Evolutionary conservation across 2,888 invertebrate species (phyloP), one percentile per base, ranked within the genome.

Genomic region (Bimastos eiseni): DNA sequence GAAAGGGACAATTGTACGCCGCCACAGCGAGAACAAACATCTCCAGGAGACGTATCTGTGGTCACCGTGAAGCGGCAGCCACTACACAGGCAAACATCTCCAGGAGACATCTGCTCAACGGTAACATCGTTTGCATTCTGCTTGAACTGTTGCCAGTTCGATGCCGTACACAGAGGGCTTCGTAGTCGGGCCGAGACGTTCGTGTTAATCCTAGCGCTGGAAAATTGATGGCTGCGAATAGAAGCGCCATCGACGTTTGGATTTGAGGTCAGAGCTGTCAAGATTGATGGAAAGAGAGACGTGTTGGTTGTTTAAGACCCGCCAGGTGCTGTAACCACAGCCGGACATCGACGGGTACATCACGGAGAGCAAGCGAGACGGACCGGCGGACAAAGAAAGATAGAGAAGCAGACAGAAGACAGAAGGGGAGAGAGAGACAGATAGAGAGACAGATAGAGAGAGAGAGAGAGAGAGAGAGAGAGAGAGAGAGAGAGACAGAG

Each of bases 21-120:
- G n/a, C 70, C 70, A n/a, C n/a, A n/a, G n/a, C 70, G 70, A 70
- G 70, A 70, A n/a, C 70, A 70, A 70, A 70, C 70, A 70, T 70
- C n/a, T 70, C 30, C 11, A 70, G 70, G 30, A 70, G 30, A 70
- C 70, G 70, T 70, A 70, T 70, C 70, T 30, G 70, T 70, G 11
- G 70, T n/a, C 70, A 70, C 70, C 70, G 70, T 30, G 70, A 4
- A n/a, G 8, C 30, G n/a, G n/a, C 30, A 8, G 17, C 70, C 70
- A 70, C 8, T n/a, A n/a, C 70, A 70, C 8, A 13, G 8, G n/a
- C 70, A 70, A 70, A 70, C n/a, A 70, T 11, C 70, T 30, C n/a
- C n/a, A 70, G 70, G 30, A 70, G 1, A n/a, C 70, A 70, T 30
- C 70, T 70, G 70, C 70, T n/a, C 17, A 70, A n/a, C 70, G 70